Base-by-base conservation (phyloP, 1,140 invertebrate genomes). In the Lanistes nyassanus region DNA sequence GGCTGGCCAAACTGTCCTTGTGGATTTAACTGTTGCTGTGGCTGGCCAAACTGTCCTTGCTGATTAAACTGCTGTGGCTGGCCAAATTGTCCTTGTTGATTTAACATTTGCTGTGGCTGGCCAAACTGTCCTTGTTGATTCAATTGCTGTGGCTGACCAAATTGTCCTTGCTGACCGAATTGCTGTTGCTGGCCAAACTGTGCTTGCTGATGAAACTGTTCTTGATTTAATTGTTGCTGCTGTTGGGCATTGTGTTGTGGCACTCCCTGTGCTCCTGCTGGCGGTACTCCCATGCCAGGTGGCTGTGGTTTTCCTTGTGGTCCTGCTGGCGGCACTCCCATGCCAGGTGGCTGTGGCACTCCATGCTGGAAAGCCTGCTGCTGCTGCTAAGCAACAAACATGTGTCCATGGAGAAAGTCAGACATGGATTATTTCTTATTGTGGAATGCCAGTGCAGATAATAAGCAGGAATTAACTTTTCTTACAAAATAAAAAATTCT, bases 161-260 rank as follows among this genome's bases (percentile, higher is more conserved):
- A 39, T 16, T 75, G 55, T 29, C 60, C 47, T 36, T 78, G 66
- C 0, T 72, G 53, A 37, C 72, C 56, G 21, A 70, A 34, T 11
- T 78, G 72, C 55, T 67, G 29, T 23, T 70, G 60, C 26, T 67
- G 39, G n/a, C 75, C 68, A 29, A 81, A 78, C 26, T 74, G 65
- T 42, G 76, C 76, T 58, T 83, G 81, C 58, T 77, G 80, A 62
- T 81, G 76, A 65, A 66, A n/a, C 65, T 77, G 78, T 26, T 79
- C 75, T 23, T 73, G 74, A 53, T 19, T 3, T 23, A 69, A 55
- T 39, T 39, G 47, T 47, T 55, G 56, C 37, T 77, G 68, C 66
- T 55, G 64, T 3, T 31, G 70, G 26, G 74, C 51, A 65, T 56
- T 64, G 21, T 67, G 70, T 56, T 73, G 69, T 5, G 60, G 60